Percentiles rank a stretch among this genome's conserved stretches.
phyloP scores from a whole-genome alignment of 2,888 invertebrate genomes.

The Pammene fasciana region DNA sequence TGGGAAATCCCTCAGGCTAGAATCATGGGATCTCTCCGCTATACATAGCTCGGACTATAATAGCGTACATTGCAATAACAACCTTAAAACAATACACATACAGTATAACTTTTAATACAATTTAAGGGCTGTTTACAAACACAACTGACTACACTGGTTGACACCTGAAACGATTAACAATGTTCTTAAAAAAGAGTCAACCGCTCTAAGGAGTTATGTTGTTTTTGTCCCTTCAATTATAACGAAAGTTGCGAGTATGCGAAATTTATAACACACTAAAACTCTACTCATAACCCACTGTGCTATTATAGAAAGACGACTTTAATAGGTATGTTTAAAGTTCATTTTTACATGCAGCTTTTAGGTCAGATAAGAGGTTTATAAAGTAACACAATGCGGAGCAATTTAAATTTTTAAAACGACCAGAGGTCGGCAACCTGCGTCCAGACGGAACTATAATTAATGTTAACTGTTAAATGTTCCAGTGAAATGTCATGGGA shows the following conservation, averaged over 20 bases:
- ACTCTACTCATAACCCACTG: neutral
- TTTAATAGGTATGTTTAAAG: neutral
- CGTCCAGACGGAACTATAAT: conserved; percentile 39
- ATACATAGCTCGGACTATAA: neutral
- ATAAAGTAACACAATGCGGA: neutral
- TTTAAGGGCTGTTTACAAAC: too few relatives aligned
- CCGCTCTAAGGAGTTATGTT: too few relatives aligned
- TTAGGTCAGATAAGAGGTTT: neutral
- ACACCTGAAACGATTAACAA: too few relatives aligned
- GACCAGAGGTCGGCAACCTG: conserved; percentile 57
- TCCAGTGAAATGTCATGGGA: conserved; percentile 18
- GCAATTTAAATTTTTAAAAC: conserved; percentile 51
- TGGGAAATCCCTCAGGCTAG: conserved; percentile 23
- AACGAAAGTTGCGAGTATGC: neutral
- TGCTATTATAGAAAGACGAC: neutral
- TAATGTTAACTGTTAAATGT: conserved; percentile 31
- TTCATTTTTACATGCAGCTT: neutral
- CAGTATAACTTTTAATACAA: neutral
- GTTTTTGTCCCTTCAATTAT: too few relatives aligned
- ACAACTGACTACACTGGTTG: too few relatives aligned
- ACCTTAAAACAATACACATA: neutral
- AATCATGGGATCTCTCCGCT: conserved; percentile 11
- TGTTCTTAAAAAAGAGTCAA: too few relatives aligned
- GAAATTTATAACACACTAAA: neutral
- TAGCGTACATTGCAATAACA: neutral